A percentile compares a stretch with the other conserved stretches of the same genome.
Evolutionary conservation across 2,797 vertebrate genomes (phyloP).

Genomic region (Platalea minor): DNA sequence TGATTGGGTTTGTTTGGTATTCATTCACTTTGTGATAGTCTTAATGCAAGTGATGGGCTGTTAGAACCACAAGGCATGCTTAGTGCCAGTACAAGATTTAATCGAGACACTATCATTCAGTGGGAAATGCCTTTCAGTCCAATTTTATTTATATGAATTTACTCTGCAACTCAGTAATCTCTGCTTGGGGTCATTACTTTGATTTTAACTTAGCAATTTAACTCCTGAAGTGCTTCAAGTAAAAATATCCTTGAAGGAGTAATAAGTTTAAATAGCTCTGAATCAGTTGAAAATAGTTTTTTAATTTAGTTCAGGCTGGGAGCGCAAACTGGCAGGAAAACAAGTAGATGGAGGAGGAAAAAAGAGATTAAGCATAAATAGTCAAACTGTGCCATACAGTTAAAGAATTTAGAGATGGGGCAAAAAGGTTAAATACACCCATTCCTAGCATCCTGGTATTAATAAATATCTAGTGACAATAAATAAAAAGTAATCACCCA

Average conservation of each 20-base stretch:
- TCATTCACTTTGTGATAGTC: conserved; percentile 64
- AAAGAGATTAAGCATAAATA: conserved; percentile 48
- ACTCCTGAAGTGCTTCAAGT: conserved; percentile 74
- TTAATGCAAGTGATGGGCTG: conserved; percentile 62
- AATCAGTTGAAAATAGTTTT: conserved; percentile 71
- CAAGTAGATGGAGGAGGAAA: not conserved
- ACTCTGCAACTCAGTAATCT: conserved; percentile 71
- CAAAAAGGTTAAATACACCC: not conserved
- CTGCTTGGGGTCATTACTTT: conserved; percentile 78
- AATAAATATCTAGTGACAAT: not conserved
- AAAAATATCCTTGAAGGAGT: conserved; percentile 74
- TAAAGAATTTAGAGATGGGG: not conserved
- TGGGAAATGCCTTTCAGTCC: conserved; percentile 72
- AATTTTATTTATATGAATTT: conserved; percentile 76
- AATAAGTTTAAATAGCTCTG: conserved; percentile 71
- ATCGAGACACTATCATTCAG: conserved; percentile 69
- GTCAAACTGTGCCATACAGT: not conserved
- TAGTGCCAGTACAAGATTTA: conserved; percentile 70
- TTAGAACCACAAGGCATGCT: conserved; percentile 58
- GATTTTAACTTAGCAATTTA: conserved; percentile 75
- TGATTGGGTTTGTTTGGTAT: conserved; percentile 69
- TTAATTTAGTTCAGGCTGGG: conserved; percentile 69
- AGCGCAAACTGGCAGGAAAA: conserved; percentile 53
- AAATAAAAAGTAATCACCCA: not conserved
- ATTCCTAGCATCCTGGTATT: not conserved